Base-by-base conservation (phyloP, 2,888 invertebrate species). In the Pemphredon lugubris region DNA sequence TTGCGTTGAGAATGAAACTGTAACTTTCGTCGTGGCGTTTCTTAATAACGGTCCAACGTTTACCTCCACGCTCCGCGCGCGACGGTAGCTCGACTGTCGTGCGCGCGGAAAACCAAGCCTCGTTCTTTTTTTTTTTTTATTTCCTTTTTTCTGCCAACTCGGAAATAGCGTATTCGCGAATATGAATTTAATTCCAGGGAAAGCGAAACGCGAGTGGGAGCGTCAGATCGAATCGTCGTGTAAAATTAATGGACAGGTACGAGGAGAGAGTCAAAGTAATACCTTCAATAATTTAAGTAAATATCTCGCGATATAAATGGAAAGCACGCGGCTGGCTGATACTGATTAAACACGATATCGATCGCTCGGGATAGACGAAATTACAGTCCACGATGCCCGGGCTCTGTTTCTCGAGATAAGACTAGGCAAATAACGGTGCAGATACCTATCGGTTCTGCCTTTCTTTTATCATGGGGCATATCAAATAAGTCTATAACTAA, bases 401-500 rank as follows among this genome's bases (percentile, higher is more conserved):
- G 59, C 48, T 40, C 73, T 44, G 66, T 50, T 77, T 58, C 70
- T 18, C 50, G 57, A 72, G 80, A 80, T 80, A 80, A 80, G 80
- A 53, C 73, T 66, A 65, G 55, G 80, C 80, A 80, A 80, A 80
- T 80, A 80, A 80, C 78, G 76, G 78, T 72, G 73, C 59, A 80
- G 80, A 80, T 80, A 72, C 60, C n/a, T 74, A 80, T 80, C 80
- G 69, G 68, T 61, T 55, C 73, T 74, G 66, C 67, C 78, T 78
- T 78, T 78, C 78, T 80, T 80, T 80, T 80, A 80, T 80, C 80
- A 76, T 51, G 55, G 48, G 50, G 80, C 67, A 80, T 80, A 80
- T 80, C 80, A 80, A 80, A 80, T 80, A 73, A 78, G 76, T 74
- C 78, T 76, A 78, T 80, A 80, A 74, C 76, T 76, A 76, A 80